Percentiles rank a stretch among this genome's conserved stretches.
Conservation (phyloP, 2,888 invertebrate genomes). For the Orthosia gracilis region DNA sequence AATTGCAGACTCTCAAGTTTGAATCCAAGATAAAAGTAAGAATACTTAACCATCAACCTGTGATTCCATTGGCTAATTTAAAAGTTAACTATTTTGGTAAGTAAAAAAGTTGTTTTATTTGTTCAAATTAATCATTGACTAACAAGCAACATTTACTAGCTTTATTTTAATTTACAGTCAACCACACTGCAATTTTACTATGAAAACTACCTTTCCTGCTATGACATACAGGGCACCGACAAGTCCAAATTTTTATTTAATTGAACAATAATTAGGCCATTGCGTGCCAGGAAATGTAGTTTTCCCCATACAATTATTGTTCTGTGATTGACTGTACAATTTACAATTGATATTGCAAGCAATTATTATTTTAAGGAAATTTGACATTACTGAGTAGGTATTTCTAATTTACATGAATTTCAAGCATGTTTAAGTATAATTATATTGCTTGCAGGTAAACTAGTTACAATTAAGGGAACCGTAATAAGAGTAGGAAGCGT, state of each 20-base stretch:
- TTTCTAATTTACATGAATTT: slow-evolving; percentile 5
- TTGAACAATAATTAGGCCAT: no score
- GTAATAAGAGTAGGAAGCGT: slow-evolving; percentile 95
- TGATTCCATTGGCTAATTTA: slow-evolving; percentile 93
- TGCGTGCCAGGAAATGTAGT: no score
- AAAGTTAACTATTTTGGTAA: slow-evolving; percentile 94
- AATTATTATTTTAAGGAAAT: neutral
- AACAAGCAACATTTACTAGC: no score
- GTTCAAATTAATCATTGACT: no score
- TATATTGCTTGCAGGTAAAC: slow-evolving; percentile 90
- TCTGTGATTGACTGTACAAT: no score
- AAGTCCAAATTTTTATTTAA: no score
- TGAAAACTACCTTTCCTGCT: no score
- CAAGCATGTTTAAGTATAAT: slow-evolving; percentile 8
- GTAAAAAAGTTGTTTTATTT: slow-evolving; percentile 53
- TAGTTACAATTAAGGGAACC: slow-evolving; percentile 96
- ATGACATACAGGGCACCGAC: no score
- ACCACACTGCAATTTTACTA: no score
- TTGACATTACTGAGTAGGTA: neutral
- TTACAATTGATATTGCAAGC: neutral
- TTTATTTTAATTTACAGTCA: no score
- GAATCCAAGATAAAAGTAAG: slow-evolving; percentile 85
- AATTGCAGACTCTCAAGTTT: slow-evolving; percentile 84
- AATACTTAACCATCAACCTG: slow-evolving; percentile 91
- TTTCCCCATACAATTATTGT: no score